phyloP scores from a whole-genome alignment of 2,113 vertebrate species.

The Chrysochloris asiatica region DNA sequence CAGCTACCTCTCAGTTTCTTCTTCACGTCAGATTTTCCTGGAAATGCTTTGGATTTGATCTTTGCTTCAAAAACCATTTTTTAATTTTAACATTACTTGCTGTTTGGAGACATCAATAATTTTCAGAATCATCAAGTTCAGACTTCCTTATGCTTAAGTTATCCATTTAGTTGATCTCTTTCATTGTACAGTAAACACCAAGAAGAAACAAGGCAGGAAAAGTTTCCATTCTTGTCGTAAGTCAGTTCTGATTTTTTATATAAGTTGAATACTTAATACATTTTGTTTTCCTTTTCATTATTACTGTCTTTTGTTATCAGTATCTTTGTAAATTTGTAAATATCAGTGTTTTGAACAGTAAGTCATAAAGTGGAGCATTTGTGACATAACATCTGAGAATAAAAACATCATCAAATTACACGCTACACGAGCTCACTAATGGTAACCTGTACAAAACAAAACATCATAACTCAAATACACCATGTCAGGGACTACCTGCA shows the following conservation, averaged over 20 bases:
- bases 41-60: not conserved
- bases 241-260: not conserved
- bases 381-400: not conserved
- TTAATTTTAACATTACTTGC: not conserved
- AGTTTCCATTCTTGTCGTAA: not conserved
- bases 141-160: not conserved
- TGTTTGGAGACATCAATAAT: not conserved
- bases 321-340: not conserved
- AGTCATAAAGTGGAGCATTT: not conserved
- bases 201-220: constrained; percentile 41
- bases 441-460: not conserved
- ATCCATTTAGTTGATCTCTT: constrained; percentile 14
- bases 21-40: not conserved
- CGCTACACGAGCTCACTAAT: not conserved
- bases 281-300: not conserved
- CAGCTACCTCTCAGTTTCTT: not conserved
- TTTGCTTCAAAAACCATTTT: not conserved
- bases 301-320: not conserved
- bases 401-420: not conserved
- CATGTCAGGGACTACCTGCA: not conserved
- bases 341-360: not conserved
- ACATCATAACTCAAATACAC: not conserved
- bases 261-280: not conserved
- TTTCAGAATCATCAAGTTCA: not conserved
- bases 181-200: constrained; percentile 27